These are phyloP conservation scores for Sebastes nivosus DNA, from an alignment of 2,797 vertebrate genomes.

Conservation along the genomic window DNA sequence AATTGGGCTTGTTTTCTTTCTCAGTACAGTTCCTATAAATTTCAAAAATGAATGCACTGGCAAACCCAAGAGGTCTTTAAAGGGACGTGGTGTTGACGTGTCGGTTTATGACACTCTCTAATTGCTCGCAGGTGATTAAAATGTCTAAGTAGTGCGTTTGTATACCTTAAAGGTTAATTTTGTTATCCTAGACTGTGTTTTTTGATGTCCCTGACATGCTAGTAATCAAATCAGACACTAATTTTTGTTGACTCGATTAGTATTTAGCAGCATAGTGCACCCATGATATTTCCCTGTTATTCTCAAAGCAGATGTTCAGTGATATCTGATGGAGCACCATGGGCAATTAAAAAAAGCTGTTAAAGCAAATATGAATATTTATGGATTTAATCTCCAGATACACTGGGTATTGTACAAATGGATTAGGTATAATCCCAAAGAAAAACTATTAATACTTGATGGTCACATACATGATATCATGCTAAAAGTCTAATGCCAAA, in stretches of 20 bases:
- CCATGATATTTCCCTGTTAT: conserved; percentile 44
- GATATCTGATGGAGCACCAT: conserved; percentile 10
- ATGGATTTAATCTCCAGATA: background rate
- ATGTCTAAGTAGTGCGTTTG: conserved; percentile 22
- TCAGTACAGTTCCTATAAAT: conserved; percentile 21
- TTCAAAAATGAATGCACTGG: conserved; percentile 39
- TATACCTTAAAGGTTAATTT: conserved; percentile 49
- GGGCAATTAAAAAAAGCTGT: conserved; percentile 12
- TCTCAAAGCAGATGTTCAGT: conserved; percentile 62
- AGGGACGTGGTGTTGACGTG: background rate
- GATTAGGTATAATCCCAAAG: background rate
- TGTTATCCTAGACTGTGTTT: conserved; percentile 17
- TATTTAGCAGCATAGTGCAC: conserved; percentile 52
- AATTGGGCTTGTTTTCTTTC: conserved; percentile 15
- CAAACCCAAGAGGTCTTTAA: conserved; percentile 6
- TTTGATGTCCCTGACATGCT: conserved; percentile 38
- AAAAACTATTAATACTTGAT: background rate
- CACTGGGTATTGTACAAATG: background rate
- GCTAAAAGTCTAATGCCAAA: background rate
- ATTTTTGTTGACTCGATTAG: conserved; percentile 63
- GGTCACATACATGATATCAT: background rate
- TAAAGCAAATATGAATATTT: conserved; percentile 16
- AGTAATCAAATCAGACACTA: conserved; percentile 55
- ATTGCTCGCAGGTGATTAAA: conserved; percentile 35
- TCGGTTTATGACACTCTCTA: background rate